A percentile compares a stretch with the other conserved stretches of the same genome.
Evolutionary conservation across 2,113 vertebrate species (phyloP).

Genomic region (Menura novaehollandiae): DNA sequence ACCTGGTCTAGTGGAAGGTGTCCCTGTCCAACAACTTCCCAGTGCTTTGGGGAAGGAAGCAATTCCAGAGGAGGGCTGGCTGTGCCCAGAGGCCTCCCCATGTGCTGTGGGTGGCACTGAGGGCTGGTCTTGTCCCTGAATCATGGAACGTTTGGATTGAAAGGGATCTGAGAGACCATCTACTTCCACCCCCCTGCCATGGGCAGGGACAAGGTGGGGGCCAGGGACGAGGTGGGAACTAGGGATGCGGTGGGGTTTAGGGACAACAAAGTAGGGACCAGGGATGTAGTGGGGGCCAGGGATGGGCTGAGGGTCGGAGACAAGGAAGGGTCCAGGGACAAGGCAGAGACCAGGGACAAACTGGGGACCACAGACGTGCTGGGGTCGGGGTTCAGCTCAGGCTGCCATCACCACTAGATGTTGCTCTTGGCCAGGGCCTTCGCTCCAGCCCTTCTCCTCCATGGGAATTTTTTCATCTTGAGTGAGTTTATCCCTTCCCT

Average conservation of each 20-base stretch:
- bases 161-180: neutral
- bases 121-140: neutral
- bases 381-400: neutral
- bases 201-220: neutral
- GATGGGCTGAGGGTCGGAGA: neutral
- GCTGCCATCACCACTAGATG: neutral
- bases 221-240: neutral
- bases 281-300: neutral
- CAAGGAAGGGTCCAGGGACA: neutral
- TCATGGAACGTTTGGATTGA: neutral
- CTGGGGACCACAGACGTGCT: neutral
- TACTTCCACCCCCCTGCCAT: neutral
- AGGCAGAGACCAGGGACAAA: neutral
- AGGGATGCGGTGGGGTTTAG: neutral
- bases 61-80: neutral
- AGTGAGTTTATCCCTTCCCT: no score
- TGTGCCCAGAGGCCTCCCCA: neutral
- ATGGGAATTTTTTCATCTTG: fast-evolving
- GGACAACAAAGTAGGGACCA: neutral
- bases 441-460: neutral
- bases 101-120: fast-evolving
- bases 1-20: neutral
- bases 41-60: neutral
- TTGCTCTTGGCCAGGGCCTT: neutral
- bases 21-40: neutral